Percentiles rank a stretch among this genome's conserved stretches.
Conservation (phyloP, 2,888 invertebrate species). For the Troides helena region DNA sequence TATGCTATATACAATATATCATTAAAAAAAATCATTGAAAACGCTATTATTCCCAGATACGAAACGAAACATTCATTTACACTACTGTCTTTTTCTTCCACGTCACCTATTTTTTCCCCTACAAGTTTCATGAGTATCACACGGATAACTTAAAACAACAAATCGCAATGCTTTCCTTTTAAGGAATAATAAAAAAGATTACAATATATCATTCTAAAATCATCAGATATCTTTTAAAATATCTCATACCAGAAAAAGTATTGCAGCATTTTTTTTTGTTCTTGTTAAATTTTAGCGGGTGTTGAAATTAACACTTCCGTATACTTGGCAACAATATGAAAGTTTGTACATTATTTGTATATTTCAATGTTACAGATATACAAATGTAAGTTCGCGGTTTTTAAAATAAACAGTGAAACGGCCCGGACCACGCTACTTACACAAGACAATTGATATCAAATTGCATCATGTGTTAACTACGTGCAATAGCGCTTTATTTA, state of each 20-base stretch:
- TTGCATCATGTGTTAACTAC: conserved; percentile 6
- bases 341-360: too few relatives aligned
- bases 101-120: neutral
- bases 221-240: neutral
- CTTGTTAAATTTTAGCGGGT: neutral
- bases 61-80: neutral
- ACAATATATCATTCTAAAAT: neutral
- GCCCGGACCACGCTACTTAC: conserved; percentile 1
- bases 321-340: too few relatives aligned
- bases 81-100: neutral
- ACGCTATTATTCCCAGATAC: neutral
- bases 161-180: neutral
- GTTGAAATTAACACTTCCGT: neutral
- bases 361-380: neutral
- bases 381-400: neutral
- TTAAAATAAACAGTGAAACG: neutral
- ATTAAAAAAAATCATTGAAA: neutral
- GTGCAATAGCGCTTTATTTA: conserved; percentile 5
- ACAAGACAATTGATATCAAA: neutral
- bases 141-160: neutral
- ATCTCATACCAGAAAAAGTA: neutral
- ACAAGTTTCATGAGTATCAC: neutral
- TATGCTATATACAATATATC: neutral
- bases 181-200: neutral
- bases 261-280: neutral